Base-by-base conservation (phyloP, 2,797 vertebrate genomes). In the Mus spretus region DNA sequence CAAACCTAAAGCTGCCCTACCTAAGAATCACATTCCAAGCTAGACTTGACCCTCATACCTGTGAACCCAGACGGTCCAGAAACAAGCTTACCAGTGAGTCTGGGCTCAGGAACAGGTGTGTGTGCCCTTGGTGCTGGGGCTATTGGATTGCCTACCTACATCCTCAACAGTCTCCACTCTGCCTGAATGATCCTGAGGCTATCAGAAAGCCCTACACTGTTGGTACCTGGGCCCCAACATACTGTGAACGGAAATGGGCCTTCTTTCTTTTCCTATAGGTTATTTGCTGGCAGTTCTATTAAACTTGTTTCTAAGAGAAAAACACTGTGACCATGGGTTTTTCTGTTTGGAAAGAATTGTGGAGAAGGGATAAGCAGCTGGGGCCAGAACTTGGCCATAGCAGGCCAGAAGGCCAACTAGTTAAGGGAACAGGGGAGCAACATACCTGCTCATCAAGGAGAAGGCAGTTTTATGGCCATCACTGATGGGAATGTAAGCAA, bases 381-480 rank as follows among this genome's bases (percentile, higher is more conserved):
- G 92, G 37, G n/a, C 77, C 94, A 96, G 94, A 89, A 82, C 89
- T 78, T 44, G 84, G 72, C 77, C 34, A 24, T 17, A 26, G 80
- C 57, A 92, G 78, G 96, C 83, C 5, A 84, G 72, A 63, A 63
- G 79, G 9, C 37, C 67, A 85, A 94, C 95, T 87, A 91, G 81
- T 90, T 79, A 91, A 63, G 75, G 85, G 77, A 79, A 70, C 86
- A 55, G 81, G 70, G 82, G 90, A 90, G 88, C 91, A 92, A 93
- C 94, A 88, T 28, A 87, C 95, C 88, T 97, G 95, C 96, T 93
- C 87, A 94, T 26, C 81, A 84, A 77, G 84, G 94, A 97, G 95
- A 97, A 98, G 95, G 91, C 95, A 95, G 84, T 74, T 95, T 97
- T 82, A 59, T 95, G 75, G 85, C 94, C 93, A 59, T 94, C 81